Evolutionary conservation across 2,888 invertebrate genomes (phyloP), one percentile per base, ranked within the genome.

Genomic region (Gibbula magus): DNA sequence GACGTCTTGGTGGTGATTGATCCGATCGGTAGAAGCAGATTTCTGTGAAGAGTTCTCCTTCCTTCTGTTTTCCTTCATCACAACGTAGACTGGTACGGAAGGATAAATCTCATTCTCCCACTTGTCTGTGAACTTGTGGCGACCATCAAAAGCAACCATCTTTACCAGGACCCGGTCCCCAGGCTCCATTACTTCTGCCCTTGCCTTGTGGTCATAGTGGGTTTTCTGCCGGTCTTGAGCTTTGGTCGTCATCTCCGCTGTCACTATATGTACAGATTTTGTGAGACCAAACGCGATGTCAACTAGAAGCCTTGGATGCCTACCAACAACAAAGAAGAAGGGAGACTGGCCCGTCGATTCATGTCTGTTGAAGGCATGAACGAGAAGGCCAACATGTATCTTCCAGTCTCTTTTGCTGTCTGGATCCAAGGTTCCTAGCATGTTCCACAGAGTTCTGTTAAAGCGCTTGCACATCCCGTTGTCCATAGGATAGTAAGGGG

Each of bases 311-410:
- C 74, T 74, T 18, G 74, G 39, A 45, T 74, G 2, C 39, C 74
- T 39, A 7, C 74, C 74, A 54, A 76, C 54, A 53, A 52, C 53
- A 2, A 54, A 53, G 5, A 53, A 53, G 53, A 7, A 54, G 4
- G 76, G 76, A 3, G 54, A 53, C 4, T 10, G 22, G 2, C 54
- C 54, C 10, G 53, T 76, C 7, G 76, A 3, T 7, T 54, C 54
- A 29, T 76, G 2, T 53, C 29, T 53, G 53, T 76, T 76, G 53
- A 53, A 76, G 4, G 76, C 76, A 52, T 76, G 76, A 20, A 76
- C 76, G 3, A 76, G n/a, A 20, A 13, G 29, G 22, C 7, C 53
- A 18, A 76, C 20, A 22, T 76, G 20, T 4, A 5, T 7, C 8
- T 76, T 76, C 53, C 76, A 76, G 53, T 76, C 32, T 25, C 3